phyloP scores from a whole-genome alignment of 2,797 vertebrate species.

The Nannoperca australis region DNA sequence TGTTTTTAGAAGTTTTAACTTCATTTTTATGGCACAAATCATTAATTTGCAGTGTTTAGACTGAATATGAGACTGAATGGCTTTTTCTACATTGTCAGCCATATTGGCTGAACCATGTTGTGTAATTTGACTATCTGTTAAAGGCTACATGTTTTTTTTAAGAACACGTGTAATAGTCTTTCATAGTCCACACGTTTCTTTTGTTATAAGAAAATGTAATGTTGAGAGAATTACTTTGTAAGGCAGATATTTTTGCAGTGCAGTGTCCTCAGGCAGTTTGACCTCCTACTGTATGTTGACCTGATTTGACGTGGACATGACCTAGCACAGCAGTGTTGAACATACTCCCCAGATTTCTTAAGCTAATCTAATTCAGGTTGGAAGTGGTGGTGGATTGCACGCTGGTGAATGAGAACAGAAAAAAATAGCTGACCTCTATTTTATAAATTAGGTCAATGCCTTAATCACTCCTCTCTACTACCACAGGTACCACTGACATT shows the following conservation, averaged over 20 bases:
- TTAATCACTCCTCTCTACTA: slow-evolving; percentile 35
- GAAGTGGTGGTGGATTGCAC: not conserved
- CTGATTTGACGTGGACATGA: slow-evolving; percentile 31
- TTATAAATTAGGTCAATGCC: slow-evolving; percentile 61
- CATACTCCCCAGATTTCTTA: slow-evolving; percentile 17
- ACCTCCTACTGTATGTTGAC: slow-evolving; percentile 51
- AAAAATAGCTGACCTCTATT: slow-evolving; percentile 61
- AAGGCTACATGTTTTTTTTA: not conserved
- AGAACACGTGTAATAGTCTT: not conserved
- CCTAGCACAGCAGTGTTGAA: slow-evolving; percentile 22
- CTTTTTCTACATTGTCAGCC: not conserved
- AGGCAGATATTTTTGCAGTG: not conserved
- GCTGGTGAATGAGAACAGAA: slow-evolving; percentile 25
- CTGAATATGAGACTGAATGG: not conserved
- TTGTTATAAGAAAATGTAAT: not conserved
- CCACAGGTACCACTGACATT: slow-evolving; percentile 19
- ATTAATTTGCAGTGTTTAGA: not conserved
- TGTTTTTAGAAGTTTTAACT: not conserved
- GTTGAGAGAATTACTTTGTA: not conserved
- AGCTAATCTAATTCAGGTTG: slow-evolving; percentile 24
- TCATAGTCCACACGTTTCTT: not conserved
- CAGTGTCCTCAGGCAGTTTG: slow-evolving; percentile 12
- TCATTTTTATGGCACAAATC: not conserved
- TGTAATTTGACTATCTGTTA: not conserved
- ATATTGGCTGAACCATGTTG: not conserved